These are phyloP conservation scores for Asobara japonica DNA, from an alignment of 1,140 invertebrate species.

Conservation along the genomic window DNA sequence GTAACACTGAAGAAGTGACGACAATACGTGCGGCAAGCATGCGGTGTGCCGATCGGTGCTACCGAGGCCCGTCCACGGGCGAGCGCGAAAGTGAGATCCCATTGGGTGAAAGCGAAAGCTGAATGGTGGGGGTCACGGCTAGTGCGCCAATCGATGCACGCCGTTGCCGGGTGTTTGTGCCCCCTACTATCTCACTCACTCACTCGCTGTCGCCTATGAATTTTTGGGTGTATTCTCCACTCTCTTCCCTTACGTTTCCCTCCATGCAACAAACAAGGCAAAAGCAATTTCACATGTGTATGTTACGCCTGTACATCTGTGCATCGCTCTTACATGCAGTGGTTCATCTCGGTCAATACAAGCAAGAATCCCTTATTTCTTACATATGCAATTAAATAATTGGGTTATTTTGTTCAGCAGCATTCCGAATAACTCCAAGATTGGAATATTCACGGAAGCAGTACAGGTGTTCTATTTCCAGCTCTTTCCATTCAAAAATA, in stretches of 20 bases:
- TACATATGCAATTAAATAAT: neutral
- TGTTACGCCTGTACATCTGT: no score
- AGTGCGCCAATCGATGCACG: slow-evolving; percentile 65
- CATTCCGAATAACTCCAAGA: neutral
- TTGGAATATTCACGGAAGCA: neutral
- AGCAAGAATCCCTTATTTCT: no score
- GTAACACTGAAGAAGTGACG: slow-evolving; percentile 53
- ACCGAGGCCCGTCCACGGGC: slow-evolving; percentile 50
- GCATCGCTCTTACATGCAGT: no score
- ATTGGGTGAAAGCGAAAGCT: slow-evolving; percentile 68
- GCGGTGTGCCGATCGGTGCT: slow-evolving; percentile 47
- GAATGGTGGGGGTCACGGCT: slow-evolving; percentile 65
- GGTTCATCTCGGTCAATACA: no score
- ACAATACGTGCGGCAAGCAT: slow-evolving; percentile 28
- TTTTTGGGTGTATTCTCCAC: neutral
- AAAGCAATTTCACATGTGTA: no score
- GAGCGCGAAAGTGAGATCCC: slow-evolving; percentile 66
- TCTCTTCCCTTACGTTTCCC: neutral
- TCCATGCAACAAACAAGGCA: no score
- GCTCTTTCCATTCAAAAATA: neutral
- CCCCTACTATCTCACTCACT: neutral
- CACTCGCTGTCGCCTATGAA: neutral
- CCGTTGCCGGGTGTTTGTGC: slow-evolving; percentile 25
- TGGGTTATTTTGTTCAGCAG: neutral
- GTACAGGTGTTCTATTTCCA: neutral